Conservation (phyloP, 2,888 invertebrate genomes). For the Clostera curtula region DNA sequence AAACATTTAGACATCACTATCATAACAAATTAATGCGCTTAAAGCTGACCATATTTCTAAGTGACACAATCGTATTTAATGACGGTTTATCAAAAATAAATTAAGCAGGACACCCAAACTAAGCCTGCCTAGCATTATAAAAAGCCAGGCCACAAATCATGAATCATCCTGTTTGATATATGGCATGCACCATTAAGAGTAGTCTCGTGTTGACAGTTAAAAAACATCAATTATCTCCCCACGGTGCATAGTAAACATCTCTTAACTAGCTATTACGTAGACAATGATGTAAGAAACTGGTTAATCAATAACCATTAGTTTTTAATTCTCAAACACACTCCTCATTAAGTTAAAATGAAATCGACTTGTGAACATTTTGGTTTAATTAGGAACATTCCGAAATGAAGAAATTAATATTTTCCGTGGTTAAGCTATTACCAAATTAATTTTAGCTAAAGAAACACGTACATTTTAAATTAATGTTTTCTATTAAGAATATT, state of each 20-base stretch:
- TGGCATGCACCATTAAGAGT: slow-evolving; percentile 29
- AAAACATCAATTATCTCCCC: slow-evolving; percentile 42
- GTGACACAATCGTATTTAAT: slow-evolving; percentile 11
- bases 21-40: not conserved
- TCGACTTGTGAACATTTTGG: slow-evolving; percentile 8
- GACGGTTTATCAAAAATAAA: slow-evolving; percentile 14
- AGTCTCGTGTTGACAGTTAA: slow-evolving; percentile 36
- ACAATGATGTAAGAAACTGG: slow-evolving; percentile 23
- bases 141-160: slow-evolving; percentile 17
- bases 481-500: too few species aligned
- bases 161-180: slow-evolving; percentile 33
- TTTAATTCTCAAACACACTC: slow-evolving; percentile 18
- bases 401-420: not conserved
- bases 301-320: slow-evolving; percentile 26
- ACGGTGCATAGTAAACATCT: slow-evolving; percentile 28
- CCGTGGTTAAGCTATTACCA: not conserved
- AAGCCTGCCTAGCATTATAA: slow-evolving; percentile 14
- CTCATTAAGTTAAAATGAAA: slow-evolving; percentile 26
- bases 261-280: slow-evolving; percentile 28
- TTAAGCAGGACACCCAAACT: slow-evolving; percentile 12
- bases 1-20: not conserved
- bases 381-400: not conserved
- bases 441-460: too few species aligned
- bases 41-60: slow-evolving; percentile 1
- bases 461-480: too few species aligned